Evolutionary conservation across 1,140 invertebrate genomes (phyloP).

Genomic region (Drosophila ficusphila): DNA sequence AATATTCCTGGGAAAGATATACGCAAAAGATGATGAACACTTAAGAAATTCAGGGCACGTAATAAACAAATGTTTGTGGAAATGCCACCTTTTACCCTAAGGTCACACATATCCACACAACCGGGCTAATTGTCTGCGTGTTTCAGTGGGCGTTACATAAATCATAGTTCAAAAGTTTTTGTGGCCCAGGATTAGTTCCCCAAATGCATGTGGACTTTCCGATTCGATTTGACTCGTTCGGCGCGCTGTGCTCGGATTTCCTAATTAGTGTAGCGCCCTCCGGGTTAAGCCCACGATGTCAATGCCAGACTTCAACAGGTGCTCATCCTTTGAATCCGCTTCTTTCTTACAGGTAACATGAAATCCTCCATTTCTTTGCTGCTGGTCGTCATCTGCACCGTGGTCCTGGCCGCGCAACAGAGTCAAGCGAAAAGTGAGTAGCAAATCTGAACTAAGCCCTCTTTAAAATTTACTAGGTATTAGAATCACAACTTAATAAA

Average conservation of each 20-base stretch:
- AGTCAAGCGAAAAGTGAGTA: constrained; percentile 83
- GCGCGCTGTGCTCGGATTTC: constrained; percentile 54
- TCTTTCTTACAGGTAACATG: constrained; percentile 68
- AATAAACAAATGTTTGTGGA: constrained; percentile 60
- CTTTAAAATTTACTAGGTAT: not conserved
- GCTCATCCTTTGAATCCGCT: constrained; percentile 4
- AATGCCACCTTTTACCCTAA: constrained; percentile 47
- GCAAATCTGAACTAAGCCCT: too few species aligned
- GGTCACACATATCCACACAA: constrained; percentile 9
- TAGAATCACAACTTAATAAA: too few species aligned
- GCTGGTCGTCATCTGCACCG: constrained; percentile 79
- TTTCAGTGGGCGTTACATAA: constrained; percentile 53
- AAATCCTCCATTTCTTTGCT: constrained; percentile 80
- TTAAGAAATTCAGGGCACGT: constrained; percentile 67
- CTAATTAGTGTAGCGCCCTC: constrained; percentile 66
- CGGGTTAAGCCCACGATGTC: constrained; percentile 35
- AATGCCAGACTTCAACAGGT: constrained; percentile 57
- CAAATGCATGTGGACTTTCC: constrained; percentile 55
- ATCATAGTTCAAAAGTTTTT: constrained; percentile 80
- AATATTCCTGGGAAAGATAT: constrained; percentile 21
- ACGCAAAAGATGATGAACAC: constrained; percentile 19
- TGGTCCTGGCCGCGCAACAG: constrained; percentile 80
- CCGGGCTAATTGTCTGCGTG: constrained; percentile 54
- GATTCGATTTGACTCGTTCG: constrained; percentile 33
- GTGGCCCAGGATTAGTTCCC: constrained; percentile 60